A percentile compares a stretch with the other conserved stretches of the same genome.
These are phyloP conservation scores for Diadema setosum DNA, from an alignment of 35 echinoderm and acorn worm genomes.

Conservation along the genomic window DNA sequence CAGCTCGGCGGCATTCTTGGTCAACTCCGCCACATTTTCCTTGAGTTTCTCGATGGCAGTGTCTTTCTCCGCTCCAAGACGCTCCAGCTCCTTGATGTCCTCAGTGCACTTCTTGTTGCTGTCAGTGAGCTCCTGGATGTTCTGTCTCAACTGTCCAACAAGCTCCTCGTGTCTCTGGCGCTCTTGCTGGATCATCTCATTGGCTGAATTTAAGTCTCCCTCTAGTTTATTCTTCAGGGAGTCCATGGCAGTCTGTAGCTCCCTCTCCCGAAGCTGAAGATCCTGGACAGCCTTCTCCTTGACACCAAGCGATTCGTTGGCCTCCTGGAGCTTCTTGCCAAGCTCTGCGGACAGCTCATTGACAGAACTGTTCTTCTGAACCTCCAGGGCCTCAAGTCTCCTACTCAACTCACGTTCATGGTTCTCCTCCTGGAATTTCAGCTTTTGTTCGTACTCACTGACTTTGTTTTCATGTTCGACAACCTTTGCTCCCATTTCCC, in stretches of 20 bases:
- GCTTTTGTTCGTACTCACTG: conserved; percentile 74
- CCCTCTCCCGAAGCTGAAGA: conserved; percentile 62
- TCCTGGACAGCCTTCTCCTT: conserved; percentile 85
- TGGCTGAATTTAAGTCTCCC: conserved; percentile 68
- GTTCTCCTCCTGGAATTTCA: conserved; percentile 90
- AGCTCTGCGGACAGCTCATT: conserved; percentile 78
- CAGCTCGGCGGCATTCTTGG: conserved; percentile 30
- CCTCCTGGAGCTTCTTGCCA: conserved; percentile 66
- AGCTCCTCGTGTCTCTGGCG: conserved; percentile 56
- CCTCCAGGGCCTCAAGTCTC: conserved; percentile 72
- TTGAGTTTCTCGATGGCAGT: not conserved
- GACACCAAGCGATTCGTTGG: conserved; percentile 43
- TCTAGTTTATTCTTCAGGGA: conserved; percentile 72
- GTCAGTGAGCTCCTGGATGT: conserved; percentile 19
- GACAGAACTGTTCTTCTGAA: conserved; percentile 90
- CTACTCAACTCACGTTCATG: conserved; percentile 73
- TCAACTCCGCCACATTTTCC: conserved; percentile 24
- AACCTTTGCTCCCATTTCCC: conserved; percentile 53
- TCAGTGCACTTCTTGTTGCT: conserved; percentile 47
- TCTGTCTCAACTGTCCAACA: conserved; percentile 31
- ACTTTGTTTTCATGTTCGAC: conserved; percentile 68
- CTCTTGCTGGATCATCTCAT: conserved; percentile 57
- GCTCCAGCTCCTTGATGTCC: conserved; percentile 40
- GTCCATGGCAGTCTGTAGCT: conserved; percentile 71
- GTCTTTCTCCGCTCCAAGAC: conserved; percentile 16